phyloP scores from a whole-genome alignment of 2,113 vertebrate species.

The Thalassoma bifasciatum region DNA sequence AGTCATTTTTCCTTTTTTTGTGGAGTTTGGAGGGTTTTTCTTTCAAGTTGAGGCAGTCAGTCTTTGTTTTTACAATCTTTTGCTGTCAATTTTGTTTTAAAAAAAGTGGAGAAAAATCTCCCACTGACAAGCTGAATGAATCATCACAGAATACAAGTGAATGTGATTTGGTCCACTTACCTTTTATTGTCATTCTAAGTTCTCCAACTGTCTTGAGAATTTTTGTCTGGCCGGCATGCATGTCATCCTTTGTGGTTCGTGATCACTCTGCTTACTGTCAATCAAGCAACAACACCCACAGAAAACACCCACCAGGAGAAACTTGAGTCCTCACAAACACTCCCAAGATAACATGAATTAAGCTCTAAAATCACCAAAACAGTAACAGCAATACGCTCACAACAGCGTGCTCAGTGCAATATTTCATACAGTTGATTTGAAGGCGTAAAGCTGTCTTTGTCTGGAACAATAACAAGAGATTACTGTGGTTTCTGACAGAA shows the following conservation, averaged over 20 bases:
- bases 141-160: background rate
- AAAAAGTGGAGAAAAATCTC: background rate
- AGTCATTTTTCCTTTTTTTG: too few relatives aligned
- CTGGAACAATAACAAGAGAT: background rate
- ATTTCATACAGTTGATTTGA: background rate
- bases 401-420: background rate
- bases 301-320: constrained; percentile 11
- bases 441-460: background rate
- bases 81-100: background rate
- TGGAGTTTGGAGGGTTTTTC: too few relatives aligned
- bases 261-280: constrained; percentile 15
- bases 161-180: background rate
- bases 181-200: background rate
- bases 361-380: background rate
- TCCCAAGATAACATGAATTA: background rate
- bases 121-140: background rate
- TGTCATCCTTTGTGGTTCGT: constrained; percentile 6
- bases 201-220: background rate
- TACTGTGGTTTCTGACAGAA: background rate
- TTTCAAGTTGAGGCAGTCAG: background rate
- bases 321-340: constrained; percentile 7
- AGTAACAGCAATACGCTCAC: background rate
- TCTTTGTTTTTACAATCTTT: background rate
- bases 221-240: background rate
- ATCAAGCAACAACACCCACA: background rate